Conservation (phyloP, 1,140 invertebrate genomes). For the Lucilia cuprina region DNA sequence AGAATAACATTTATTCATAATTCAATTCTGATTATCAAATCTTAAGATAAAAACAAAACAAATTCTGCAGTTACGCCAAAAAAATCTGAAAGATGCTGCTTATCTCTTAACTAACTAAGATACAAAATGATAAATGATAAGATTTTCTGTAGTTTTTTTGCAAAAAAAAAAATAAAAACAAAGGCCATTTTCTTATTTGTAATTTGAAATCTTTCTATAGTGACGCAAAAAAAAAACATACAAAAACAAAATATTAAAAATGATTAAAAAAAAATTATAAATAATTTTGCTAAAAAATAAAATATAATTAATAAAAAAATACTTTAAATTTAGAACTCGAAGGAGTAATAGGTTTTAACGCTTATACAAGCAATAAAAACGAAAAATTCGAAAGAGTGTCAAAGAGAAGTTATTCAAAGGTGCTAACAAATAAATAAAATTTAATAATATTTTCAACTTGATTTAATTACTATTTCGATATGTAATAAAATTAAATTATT, state of each 20-base stretch:
- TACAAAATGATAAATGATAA: constrained; percentile 41
- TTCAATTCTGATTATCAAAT: not conserved
- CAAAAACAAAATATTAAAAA: not conserved
- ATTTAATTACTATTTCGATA: too few relatives aligned
- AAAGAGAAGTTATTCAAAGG: not conserved
- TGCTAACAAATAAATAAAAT: not conserved
- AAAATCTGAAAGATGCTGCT: constrained; percentile 46
- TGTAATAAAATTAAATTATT: not conserved
- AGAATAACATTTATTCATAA: not conserved
- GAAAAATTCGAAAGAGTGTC: not conserved
- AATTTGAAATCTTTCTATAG: not conserved
- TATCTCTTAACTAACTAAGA: not conserved
- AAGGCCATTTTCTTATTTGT: not conserved
- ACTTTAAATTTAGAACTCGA: not conserved
- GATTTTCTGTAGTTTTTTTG: constrained; percentile 34
- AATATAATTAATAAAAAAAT: not conserved
- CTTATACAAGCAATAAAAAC: not conserved
- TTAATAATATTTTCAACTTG: too few relatives aligned
- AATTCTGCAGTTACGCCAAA: constrained; percentile 37
- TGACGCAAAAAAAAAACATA: not conserved
- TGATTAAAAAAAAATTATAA: not conserved
- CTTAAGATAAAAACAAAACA: not conserved
- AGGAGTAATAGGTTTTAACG: not conserved
- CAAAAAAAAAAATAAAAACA: not conserved
- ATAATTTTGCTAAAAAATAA: not conserved